Evolutionary conservation across 2,888 invertebrate species (phyloP).

Genomic region (Orthosia incerta): DNA sequence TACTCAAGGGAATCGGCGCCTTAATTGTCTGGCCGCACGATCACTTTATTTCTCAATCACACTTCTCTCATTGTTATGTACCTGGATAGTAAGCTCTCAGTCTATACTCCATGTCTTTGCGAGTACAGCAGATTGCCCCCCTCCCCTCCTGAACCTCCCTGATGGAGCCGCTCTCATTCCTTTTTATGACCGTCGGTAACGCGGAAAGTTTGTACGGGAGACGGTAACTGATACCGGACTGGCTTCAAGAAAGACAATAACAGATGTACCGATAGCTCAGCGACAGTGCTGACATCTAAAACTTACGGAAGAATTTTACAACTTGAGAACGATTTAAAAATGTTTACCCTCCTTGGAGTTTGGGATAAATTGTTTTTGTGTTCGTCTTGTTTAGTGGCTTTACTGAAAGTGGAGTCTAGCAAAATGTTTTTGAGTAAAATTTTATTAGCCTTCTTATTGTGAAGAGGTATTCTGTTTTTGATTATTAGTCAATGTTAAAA

Average conservation of each 20-base stretch:
- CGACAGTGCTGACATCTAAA: slow-evolving; percentile 42
- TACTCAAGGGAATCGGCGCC: no score
- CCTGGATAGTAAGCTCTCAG: background rate
- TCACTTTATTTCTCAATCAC: background rate
- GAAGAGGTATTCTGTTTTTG: no score
- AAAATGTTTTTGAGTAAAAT: background rate
- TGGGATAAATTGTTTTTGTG: slow-evolving; percentile 30
- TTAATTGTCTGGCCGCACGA: background rate
- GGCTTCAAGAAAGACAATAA: slow-evolving; percentile 52
- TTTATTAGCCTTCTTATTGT: background rate
- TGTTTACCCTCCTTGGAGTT: slow-evolving; percentile 35
- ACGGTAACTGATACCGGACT: slow-evolving; percentile 54
- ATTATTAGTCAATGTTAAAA: no score
- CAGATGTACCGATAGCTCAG: slow-evolving; percentile 52
- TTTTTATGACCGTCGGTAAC: slow-evolving; percentile 69
- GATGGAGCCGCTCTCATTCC: slow-evolving; percentile 51
- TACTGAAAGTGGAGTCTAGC: background rate
- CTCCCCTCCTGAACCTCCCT: background rate
- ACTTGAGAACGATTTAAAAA: slow-evolving; percentile 36
- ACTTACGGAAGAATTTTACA: slow-evolving; percentile 38
- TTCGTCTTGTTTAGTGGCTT: background rate
- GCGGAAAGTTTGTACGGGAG: slow-evolving; percentile 62
- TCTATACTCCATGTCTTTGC: background rate
- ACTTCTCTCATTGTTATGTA: background rate
- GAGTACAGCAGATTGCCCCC: slow-evolving; percentile 6